These are phyloP conservation scores for Diplodus sargus DNA, from an alignment of 2,797 vertebrate species.

Conservation along the genomic window DNA sequence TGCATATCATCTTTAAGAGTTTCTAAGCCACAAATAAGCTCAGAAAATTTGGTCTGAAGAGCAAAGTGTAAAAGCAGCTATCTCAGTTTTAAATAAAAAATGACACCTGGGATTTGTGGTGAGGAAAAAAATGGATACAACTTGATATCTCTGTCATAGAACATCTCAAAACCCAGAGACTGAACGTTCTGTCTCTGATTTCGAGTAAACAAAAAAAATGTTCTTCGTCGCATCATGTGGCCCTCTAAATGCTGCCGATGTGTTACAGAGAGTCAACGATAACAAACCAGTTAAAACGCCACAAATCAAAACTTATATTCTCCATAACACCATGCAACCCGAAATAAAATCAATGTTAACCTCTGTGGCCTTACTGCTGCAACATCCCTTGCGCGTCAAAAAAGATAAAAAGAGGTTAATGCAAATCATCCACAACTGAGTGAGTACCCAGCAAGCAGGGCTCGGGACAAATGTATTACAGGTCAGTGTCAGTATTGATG, in stretches of 20 bases:
- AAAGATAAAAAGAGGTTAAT: conserved; percentile 67
- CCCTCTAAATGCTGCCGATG: background rate
- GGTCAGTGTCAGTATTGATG: conserved; percentile 71
- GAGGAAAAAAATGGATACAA: background rate
- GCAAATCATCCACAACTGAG: conserved; percentile 60
- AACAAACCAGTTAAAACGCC: conserved; percentile 9
- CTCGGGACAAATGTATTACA: conserved; percentile 51
- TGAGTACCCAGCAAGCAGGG: conserved; percentile 18
- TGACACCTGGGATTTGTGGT: background rate
- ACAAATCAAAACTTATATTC: background rate
- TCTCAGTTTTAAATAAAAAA: conserved; percentile 5
- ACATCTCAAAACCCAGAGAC: background rate
- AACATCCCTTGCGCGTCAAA: conserved; percentile 42
- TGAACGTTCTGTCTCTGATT: background rate
- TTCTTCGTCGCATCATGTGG: background rate
- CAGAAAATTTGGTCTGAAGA: background rate
- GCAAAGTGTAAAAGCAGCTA: background rate
- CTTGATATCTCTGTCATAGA: background rate
- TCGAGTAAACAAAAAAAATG: background rate
- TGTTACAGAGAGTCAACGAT: background rate
- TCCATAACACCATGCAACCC: conserved; percentile 5
- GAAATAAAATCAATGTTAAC: conserved; percentile 50
- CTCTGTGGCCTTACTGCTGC: conserved; percentile 34
- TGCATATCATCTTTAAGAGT: background rate
- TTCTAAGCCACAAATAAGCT: conserved; percentile 9